phyloP scores from a whole-genome alignment of 2,113 vertebrate genomes.

The Leptobrachium ailaonicum region DNA sequence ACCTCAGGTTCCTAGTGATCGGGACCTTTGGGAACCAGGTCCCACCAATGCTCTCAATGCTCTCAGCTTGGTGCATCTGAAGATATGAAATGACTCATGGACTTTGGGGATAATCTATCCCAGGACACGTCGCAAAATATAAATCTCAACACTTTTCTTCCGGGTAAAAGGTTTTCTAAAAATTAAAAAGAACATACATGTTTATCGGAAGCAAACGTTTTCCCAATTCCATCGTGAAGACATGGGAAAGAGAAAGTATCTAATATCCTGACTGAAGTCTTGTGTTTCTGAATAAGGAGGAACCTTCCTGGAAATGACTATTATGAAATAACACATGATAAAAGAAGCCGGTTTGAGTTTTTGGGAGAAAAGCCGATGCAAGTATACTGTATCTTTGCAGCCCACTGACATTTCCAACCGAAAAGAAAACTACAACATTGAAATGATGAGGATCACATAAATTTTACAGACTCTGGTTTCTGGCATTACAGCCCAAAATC shows the following conservation, averaged over 20 bases:
- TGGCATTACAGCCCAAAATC: not conserved
- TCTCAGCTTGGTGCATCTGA: too few relatives aligned
- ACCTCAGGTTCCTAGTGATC: too few relatives aligned
- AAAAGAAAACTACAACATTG: not conserved
- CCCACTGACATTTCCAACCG: not conserved
- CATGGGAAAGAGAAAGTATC: not conserved
- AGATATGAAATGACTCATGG: too few relatives aligned
- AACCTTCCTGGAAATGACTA: not conserved
- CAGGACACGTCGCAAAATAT: too few relatives aligned
- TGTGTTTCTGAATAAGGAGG: not conserved
- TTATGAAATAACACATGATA: not conserved
- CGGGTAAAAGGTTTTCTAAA: too few relatives aligned
- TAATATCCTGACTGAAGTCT: not conserved
- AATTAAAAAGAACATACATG: too few relatives aligned
- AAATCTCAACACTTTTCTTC: too few relatives aligned
- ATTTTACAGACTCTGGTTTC: not conserved
- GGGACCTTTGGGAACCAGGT: too few relatives aligned
- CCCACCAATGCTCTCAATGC: too few relatives aligned
- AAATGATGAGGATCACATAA: not conserved
- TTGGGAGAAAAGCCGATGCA: slow-evolving; percentile 15
- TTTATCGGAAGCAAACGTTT: too few relatives aligned
- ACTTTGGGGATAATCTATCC: too few relatives aligned
- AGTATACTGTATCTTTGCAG: not conserved
- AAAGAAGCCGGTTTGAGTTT: not conserved
- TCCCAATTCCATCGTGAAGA: too few relatives aligned